These are phyloP conservation scores for Siniperca knerii DNA, from an alignment of 2,113 vertebrate genomes.

Conservation along the genomic window DNA sequence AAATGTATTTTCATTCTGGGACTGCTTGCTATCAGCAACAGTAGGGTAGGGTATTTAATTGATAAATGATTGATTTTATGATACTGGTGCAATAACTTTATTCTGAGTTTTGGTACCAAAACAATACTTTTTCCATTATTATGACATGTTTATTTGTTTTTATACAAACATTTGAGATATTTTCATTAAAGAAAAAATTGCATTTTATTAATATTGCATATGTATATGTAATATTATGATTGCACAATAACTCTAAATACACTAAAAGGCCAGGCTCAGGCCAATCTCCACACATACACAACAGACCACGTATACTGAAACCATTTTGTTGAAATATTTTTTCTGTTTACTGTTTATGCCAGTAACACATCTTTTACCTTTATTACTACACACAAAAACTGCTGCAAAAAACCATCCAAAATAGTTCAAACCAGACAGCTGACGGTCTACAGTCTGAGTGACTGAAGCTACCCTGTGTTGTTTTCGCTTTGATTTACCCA, in stretches of 20 bases:
- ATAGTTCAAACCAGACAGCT: background rate
- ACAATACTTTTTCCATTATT: background rate
- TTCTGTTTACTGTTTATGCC: background rate
- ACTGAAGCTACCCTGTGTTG: background rate
- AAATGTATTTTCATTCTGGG: background rate
- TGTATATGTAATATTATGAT: no score
- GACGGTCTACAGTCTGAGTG: background rate
- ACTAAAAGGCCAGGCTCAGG: background rate
- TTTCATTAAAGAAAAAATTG: no score
- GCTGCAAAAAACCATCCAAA: background rate
- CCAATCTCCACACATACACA: background rate
- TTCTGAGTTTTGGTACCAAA: background rate
- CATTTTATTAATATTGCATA: no score
- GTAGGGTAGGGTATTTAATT: background rate
- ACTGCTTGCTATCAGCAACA: background rate
- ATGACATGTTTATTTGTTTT: no score
- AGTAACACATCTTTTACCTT: background rate
- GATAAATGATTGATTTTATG: background rate
- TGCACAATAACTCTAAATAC: no score
- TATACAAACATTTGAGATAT: background rate
- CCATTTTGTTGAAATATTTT: background rate
- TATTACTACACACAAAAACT: background rate
- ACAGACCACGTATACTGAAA: background rate
- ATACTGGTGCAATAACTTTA: background rate
- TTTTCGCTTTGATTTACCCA: background rate